Conservation (phyloP, 1,140 invertebrate species). For the Arctopsyche grandis region DNA sequence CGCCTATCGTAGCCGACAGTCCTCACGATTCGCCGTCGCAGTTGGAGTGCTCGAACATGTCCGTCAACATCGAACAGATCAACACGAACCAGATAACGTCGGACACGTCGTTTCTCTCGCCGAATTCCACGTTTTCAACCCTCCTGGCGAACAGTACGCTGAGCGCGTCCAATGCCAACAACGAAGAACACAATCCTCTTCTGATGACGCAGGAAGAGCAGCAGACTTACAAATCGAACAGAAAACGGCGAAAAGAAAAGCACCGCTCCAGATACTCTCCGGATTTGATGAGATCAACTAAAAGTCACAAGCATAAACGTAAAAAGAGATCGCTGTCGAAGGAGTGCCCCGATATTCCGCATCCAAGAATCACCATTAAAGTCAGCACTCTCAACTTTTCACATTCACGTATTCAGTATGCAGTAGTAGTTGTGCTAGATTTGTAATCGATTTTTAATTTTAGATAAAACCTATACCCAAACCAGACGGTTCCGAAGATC, state of each 20-base stretch:
- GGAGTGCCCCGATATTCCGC: slow-evolving; percentile 70
- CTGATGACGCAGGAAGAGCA: slow-evolving; percentile 62
- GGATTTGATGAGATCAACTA: slow-evolving; percentile 69
- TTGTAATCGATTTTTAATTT: slow-evolving; percentile 31
- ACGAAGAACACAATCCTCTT: slow-evolving; percentile 58
- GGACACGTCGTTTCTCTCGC: slow-evolving; percentile 59
- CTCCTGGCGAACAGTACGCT: slow-evolving; percentile 54
- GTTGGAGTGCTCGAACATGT: slow-evolving; percentile 57
- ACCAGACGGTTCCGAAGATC: slow-evolving; percentile 75
- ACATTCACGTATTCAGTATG: neutral
- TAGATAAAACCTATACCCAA: slow-evolving; percentile 85
- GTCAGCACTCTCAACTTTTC: slow-evolving; percentile 59
- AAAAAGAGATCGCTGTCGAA: slow-evolving; percentile 79
- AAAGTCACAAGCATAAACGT: slow-evolving; percentile 75
- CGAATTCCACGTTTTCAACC: slow-evolving; percentile 64
- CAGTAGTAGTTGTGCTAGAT: too few relatives aligned
- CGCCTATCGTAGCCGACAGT: slow-evolving; percentile 64
- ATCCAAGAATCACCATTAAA: slow-evolving; percentile 81
- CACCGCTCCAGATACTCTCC: slow-evolving; percentile 76
- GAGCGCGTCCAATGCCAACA: neutral
- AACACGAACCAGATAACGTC: slow-evolving; percentile 40
- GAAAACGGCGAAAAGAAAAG: slow-evolving; percentile 76
- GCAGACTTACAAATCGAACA: slow-evolving; percentile 66
- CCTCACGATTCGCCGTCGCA: slow-evolving; percentile 64
- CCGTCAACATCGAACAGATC: slow-evolving; percentile 42